Evolutionary conservation across 2,113 vertebrate genomes (phyloP).

Genomic region (Talpa occidentalis): DNA sequence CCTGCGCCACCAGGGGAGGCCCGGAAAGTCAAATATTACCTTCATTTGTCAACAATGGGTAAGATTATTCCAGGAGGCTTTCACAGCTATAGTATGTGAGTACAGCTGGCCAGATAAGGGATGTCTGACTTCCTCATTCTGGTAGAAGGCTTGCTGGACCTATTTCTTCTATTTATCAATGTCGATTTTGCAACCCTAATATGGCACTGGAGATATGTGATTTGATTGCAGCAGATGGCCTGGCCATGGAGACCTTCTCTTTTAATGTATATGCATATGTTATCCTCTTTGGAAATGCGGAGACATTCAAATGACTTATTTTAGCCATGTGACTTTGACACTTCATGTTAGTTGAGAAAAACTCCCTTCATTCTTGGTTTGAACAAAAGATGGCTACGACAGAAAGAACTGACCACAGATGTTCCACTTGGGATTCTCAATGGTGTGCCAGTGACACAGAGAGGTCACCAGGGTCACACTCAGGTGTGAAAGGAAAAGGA

Average conservation of each 20-base stretch:
- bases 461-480: neutral
- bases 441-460: neutral
- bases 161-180: neutral
- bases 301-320: neutral
- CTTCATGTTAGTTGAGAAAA: neutral
- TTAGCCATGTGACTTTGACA: neutral
- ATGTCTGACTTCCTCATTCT: neutral
- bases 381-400: slow-evolving; percentile 17
- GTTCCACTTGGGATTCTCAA: neutral
- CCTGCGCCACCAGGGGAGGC: too few species aligned
- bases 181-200: neutral
- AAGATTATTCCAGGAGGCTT: neutral
- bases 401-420: neutral
- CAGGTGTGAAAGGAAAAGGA: neutral
- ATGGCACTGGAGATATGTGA: neutral
- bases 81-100: neutral
- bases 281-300: neutral
- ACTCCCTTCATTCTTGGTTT: neutral
- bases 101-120: neutral
- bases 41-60: neutral
- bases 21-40: neutral
- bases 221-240: neutral
- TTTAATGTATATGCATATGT: neutral
- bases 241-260: neutral
- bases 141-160: neutral